Percentiles rank a stretch among this genome's conserved stretches.
Evolutionary conservation across 2,113 vertebrate genomes (phyloP).

Genomic region (Nothobranchius furzeri): DNA sequence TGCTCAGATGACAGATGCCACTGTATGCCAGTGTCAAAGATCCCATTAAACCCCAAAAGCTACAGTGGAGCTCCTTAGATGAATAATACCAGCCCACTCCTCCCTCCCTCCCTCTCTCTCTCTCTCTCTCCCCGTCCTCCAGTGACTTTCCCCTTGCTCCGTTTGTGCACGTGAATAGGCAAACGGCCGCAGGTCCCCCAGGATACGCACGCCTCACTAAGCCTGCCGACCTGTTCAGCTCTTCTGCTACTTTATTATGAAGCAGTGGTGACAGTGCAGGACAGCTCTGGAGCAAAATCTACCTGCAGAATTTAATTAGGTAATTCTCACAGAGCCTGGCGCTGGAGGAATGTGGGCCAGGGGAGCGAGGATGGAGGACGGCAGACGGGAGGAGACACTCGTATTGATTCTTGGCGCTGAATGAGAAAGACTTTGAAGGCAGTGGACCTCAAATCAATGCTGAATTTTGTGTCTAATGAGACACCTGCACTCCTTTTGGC

Average conservation of each 20-base stretch:
- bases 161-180: constrained; percentile 40
- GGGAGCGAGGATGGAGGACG: constrained; percentile 40
- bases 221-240: constrained; percentile 36
- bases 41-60: constrained; percentile 68
- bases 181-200: constrained; percentile 41
- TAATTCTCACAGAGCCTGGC: constrained; percentile 41
- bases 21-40: constrained; percentile 50
- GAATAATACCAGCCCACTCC: constrained; percentile 34
- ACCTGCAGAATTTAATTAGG: constrained; percentile 77
- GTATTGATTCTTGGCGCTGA: constrained; percentile 68
- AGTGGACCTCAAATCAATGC: constrained; percentile 68
- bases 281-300: constrained; percentile 58
- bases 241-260: constrained; percentile 57
- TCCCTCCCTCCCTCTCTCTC: background rate
- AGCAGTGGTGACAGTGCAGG: constrained; percentile 55
- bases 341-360: constrained; percentile 50
- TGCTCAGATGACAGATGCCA: constrained; percentile 65
- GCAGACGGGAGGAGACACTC: constrained; percentile 57
- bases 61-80: constrained; percentile 45
- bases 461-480: constrained; percentile 78
- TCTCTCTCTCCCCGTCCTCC: constrained; percentile 5
- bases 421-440: constrained; percentile 57
- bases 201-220: constrained; percentile 43
- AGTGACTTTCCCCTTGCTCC: constrained; percentile 22
- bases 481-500: constrained; percentile 69